Evolutionary conservation across 2,888 invertebrate species (phyloP), one percentile per base, ranked within the genome.

Genomic region (Eugnorisma glareosa): DNA sequence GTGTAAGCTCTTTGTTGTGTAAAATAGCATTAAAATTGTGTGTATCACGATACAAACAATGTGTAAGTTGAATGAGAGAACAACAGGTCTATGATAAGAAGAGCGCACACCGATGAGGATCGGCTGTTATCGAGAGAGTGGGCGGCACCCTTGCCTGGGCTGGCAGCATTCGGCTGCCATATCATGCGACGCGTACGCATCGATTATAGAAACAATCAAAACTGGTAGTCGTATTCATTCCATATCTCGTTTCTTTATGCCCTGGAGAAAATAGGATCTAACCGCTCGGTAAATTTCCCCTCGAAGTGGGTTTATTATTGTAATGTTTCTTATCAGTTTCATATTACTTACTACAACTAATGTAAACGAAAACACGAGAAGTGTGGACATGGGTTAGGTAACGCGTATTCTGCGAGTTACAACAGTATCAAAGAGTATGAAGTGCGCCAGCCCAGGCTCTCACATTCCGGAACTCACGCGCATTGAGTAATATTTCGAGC

Each of bases 11-110:
- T 90, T 91, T 90, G 90, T 92, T 89, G 92, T 92, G 89, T 89
- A 84, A 88, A 88, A 90, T 87, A 87, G 83, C 88, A 82, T 85
- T 90, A 76, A 83, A 89, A 90, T 88, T 90, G 93, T 93, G 93
- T 86, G 83, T 86, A 92, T 91, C 90, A 90, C 88, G 88, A 90
- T 90, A 89, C 90, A 93, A 93, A 93, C 92, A 94, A 93, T 94
- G 93, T 92, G 92, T 93, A 93, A 92, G 91, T 93, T 92, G 89
- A 93, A 94, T 92, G 93, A 94, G 94, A 94, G 93, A 95, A 94
- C 94, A 93, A 94, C 93, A 94, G 92, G 92, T 94, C 91, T 91
- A 92, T 93, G 95, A 95, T 95, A 94, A 94, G 87, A 94, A 94
- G 87, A 92, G 90, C 91, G 91, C 91, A 86, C 89, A 89, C 90